Evolutionary conservation across 2,113 vertebrate species (phyloP), one percentile per base, ranked within the genome.

Genomic region (Aptenodytes forsteri): DNA sequence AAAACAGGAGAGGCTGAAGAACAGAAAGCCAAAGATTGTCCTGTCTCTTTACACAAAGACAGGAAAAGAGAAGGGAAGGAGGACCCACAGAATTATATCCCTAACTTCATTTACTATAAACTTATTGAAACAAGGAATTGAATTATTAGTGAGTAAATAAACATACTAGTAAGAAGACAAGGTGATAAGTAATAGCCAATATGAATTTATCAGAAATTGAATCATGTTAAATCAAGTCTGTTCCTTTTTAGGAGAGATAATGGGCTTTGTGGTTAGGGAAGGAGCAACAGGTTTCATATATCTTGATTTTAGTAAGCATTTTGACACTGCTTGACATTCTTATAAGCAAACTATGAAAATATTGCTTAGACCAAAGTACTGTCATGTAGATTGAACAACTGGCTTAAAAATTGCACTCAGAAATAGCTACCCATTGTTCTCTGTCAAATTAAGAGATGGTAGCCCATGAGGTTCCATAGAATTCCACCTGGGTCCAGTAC

Each of bases 401-500:
- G 50, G 3, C 27, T 66, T 75, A 40, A 77, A 92, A 92, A 61
- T 3, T 64, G 66, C 10, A 17, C 47, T 83, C 32, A 67, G 66
- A 95, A 88, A 85, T 47, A 95, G 13, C 36, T 44, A 40, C 25
- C 30, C 8, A 36, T 30, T 66, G 13, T 55, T 40, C 13, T 67
- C n/a, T 12, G 76, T 38, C 49, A 86, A 50, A 55, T 77, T 38
- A 69, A 47, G 38, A 47, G 34, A 47, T 0, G 11, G 27, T 3
- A 46, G 13, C n/a, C 5, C 1, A 50, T n/a, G 13, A 12, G 11
- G 7, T 6, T 88, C 38, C 0, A 0, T 7, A 47, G 38, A 88
- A 83, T 71, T 75, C 21, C 32, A 62, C n/a, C 17, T 11, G 14
- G 5, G 7, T 44, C 34, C 29, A 50, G 52, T 38, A 83, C 13